Percentiles rank a stretch among this genome's conserved stretches.
Evolutionary conservation across 64 coral and sea anemone species (phyloP).

Genomic region (Pocillopora verrucosa): DNA sequence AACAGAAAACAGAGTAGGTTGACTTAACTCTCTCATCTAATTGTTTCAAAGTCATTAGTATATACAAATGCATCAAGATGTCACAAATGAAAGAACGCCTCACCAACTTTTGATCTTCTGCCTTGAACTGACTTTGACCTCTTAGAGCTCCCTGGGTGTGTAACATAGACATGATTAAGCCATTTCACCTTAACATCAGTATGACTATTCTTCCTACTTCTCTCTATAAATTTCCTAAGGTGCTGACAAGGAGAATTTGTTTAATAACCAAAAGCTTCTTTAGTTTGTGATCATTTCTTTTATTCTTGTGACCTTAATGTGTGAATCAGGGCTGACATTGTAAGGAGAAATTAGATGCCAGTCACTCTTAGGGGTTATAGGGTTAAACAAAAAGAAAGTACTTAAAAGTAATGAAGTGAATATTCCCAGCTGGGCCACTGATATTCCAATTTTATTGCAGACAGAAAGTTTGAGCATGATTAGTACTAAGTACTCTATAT

Average conservation of each 20-base stretch:
- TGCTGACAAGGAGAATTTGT: too few relatives aligned
- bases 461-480: background rate
- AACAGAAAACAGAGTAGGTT: too few relatives aligned
- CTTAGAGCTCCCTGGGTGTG: constrained; percentile 4
- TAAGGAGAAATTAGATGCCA: too few relatives aligned
- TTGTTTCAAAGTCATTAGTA: background rate
- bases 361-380: too few relatives aligned
- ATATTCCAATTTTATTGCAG: background rate
- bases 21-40: background rate
- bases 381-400: too few relatives aligned
- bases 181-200: background rate
- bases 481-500: background rate
- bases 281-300: too few relatives aligned
- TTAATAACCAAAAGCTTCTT: too few relatives aligned
- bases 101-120: constrained; percentile 13
- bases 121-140: constrained; percentile 56
- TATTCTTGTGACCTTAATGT: too few relatives aligned
- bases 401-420: background rate
- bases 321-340: too few relatives aligned
- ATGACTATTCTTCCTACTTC: too few relatives aligned
- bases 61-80: background rate
- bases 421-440: background rate
- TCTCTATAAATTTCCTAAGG: too few relatives aligned
- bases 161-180: background rate
- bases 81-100: background rate